Conservation (phyloP, 2,888 invertebrate species). For the Polymixis lichenea region DNA sequence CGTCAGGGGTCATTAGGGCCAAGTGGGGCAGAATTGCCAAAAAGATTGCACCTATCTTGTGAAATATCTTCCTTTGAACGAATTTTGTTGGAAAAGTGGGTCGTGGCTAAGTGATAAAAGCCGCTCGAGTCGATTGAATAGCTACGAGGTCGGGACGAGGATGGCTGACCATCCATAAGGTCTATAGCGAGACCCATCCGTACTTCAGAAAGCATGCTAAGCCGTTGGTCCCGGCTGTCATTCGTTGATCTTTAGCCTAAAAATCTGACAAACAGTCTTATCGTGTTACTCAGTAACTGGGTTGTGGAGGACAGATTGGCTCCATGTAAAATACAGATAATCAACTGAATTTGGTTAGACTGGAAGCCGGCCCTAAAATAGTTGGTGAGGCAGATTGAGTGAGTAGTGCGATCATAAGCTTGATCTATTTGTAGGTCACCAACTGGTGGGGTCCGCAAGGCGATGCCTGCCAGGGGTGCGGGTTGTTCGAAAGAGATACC, state of each 20-base stretch:
- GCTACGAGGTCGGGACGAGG: not conserved
- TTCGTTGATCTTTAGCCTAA: too few species aligned
- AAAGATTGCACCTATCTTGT: constrained; percentile 62
- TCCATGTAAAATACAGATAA: not conserved
- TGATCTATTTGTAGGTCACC: too few species aligned
- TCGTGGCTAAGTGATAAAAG: not conserved
- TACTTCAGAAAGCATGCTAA: not conserved
- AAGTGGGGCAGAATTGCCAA: constrained; percentile 67
- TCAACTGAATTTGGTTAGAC: not conserved
- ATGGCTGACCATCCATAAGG: not conserved
- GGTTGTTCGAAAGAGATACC: too few species aligned
- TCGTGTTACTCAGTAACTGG: too few species aligned
- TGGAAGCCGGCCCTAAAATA: not conserved
- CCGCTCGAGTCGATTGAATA: not conserved
- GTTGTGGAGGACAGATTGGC: too few species aligned
- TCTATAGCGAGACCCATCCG: too few species aligned
- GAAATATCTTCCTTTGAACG: constrained; percentile 47
- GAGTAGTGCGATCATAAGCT: constrained; percentile 5
- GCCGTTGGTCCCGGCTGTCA: not conserved
- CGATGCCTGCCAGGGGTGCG: too few species aligned
- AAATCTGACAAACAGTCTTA: too few species aligned
- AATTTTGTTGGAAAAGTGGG: constrained; percentile 23
- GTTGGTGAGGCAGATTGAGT: not conserved
- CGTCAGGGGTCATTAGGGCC: constrained; percentile 68
- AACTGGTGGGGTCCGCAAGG: too few species aligned